phyloP scores from a whole-genome alignment of 2,113 vertebrate species.

The Apodemus speciosus region DNA sequence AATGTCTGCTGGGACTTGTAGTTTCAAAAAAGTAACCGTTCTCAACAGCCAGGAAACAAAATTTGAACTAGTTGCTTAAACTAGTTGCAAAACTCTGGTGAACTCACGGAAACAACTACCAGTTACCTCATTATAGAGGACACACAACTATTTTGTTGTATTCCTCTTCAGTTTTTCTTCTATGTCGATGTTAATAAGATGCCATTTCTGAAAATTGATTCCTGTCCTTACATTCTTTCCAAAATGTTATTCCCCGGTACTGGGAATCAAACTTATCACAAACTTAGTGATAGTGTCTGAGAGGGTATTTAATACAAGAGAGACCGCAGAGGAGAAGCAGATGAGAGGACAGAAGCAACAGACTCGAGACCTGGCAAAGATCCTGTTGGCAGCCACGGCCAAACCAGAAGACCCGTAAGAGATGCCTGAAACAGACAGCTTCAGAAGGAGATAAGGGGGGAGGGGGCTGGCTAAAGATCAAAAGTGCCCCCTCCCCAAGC shows the following conservation, averaged over 20 bases:
- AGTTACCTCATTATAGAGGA: neutral
- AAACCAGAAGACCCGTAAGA: no score
- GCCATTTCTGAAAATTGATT: neutral
- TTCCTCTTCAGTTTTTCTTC: neutral
- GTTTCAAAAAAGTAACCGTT: slow-evolving; percentile 12
- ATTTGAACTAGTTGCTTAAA: neutral
- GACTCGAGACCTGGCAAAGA: no score
- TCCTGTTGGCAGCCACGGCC: no score
- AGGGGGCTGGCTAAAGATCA: no score
- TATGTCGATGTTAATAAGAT: neutral
- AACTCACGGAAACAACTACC: slow-evolving; percentile 7
- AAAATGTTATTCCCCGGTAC: neutral
- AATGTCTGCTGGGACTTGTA: slow-evolving; percentile 50
- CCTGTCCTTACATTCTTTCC: neutral
- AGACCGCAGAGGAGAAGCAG: no score
- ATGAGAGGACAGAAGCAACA: no score
- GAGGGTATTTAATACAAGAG: no score
- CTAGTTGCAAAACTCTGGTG: neutral
- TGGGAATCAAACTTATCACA: neutral
- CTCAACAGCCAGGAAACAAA: neutral
- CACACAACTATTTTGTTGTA: neutral
- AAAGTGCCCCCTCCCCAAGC: no score
- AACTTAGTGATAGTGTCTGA: neutral
- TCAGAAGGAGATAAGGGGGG: no score
- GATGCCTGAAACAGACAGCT: no score